Evolutionary conservation across 2,888 invertebrate species (phyloP).

Genomic region (Rhamphomyia laevipes): DNA sequence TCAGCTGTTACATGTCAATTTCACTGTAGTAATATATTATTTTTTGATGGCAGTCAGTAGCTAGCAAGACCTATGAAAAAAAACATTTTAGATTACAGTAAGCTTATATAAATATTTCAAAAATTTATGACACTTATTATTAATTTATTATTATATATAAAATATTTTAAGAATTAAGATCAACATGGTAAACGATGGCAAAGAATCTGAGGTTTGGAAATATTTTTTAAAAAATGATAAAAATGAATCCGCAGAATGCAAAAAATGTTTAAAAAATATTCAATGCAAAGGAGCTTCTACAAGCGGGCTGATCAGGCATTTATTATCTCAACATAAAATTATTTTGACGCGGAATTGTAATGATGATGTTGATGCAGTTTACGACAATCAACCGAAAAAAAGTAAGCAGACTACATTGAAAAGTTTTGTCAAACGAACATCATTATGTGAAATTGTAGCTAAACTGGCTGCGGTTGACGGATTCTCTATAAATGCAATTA

Average conservation of each 20-base stretch:
- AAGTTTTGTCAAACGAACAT: neutral
- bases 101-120: neutral
- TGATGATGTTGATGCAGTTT: neutral
- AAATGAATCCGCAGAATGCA: slow-evolving; percentile 2
- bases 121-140: neutral
- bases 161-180: slow-evolving; percentile 1
- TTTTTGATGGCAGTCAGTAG: neutral
- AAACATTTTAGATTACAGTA: neutral
- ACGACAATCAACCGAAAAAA: neutral
- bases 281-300: slow-evolving; percentile 3
- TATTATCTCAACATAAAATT: slow-evolving; percentile 4
- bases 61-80: neutral
- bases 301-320: neutral
- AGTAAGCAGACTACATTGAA: neutral
- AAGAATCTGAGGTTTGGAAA: slow-evolving; percentile 3
- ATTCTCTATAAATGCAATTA: neutral
- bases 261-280: slow-evolving; percentile 2
- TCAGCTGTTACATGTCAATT: neutral
- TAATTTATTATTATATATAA: neutral
- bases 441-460: neutral
- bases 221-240: neutral
- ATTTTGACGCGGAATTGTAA: neutral
- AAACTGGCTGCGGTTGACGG: neutral
- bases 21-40: neutral
- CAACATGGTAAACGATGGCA: neutral